Conservation (phyloP, 1,140 invertebrate genomes). For the Varroa destructor region DNA sequence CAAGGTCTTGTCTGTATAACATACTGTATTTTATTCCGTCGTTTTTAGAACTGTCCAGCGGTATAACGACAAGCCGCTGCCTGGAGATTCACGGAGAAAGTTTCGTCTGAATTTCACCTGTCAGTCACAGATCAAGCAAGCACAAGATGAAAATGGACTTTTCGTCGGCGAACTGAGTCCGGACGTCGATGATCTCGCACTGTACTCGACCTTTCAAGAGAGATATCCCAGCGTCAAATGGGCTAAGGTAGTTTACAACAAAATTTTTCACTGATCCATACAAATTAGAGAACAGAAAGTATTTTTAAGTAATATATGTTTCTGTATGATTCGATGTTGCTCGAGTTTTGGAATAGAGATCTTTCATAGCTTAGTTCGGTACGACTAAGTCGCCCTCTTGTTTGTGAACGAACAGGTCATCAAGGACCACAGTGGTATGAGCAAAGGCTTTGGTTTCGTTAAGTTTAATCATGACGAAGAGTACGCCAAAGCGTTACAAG, state of each 20-base stretch:
- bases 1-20: neutral
- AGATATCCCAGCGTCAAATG: constrained; percentile 82
- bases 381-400: too few relatives aligned
- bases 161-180: constrained; percentile 87
- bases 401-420: constrained; percentile 52
- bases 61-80: constrained; percentile 20
- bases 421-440: constrained; percentile 68
- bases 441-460: constrained; percentile 93
- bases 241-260: constrained; percentile 56
- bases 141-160: constrained; percentile 41
- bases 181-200: constrained; percentile 88
- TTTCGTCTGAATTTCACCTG: constrained; percentile 18
- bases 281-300: too few relatives aligned
- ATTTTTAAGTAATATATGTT: too few relatives aligned
- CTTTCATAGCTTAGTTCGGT: too few relatives aligned
- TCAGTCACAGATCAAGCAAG: constrained; percentile 25
- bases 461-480: constrained; percentile 85
- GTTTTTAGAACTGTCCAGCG: constrained; percentile 14
- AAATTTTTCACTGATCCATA: constrained; percentile 6
- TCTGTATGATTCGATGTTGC: too few relatives aligned
- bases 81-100: constrained; percentile 11
- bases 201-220: constrained; percentile 78
- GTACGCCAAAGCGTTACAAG: constrained; percentile 72
- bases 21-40: neutral
- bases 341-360: too few relatives aligned